A percentile compares a stretch with the other conserved stretches of the same genome.
Conservation (phyloP, 1,140 invertebrate species). For the Drosophila mauritiana region DNA sequence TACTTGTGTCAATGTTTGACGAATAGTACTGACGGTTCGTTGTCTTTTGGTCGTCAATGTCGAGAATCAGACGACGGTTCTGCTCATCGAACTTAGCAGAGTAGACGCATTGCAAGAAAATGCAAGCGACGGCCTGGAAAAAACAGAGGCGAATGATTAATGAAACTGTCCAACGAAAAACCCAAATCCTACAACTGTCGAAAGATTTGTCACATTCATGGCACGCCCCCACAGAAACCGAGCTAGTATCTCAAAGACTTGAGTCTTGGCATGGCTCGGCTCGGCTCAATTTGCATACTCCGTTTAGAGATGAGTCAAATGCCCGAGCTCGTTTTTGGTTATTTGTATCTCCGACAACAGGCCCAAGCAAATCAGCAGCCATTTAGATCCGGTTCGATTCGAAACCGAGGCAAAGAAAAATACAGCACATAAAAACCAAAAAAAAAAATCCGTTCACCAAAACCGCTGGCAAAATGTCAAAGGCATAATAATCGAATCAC, state of each 20-base stretch:
- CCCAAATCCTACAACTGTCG: constrained; percentile 17
- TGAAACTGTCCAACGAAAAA: constrained; percentile 14
- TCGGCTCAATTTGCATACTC: constrained; percentile 58
- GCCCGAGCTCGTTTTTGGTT: constrained; percentile 41
- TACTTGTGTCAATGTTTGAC: constrained; percentile 89
- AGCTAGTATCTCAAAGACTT: constrained; percentile 5
- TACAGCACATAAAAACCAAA: not conserved
- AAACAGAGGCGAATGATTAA: constrained; percentile 31
- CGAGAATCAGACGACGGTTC: constrained; percentile 86
- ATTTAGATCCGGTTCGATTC: constrained; percentile 78
- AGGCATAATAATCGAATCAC: constrained; percentile 62
- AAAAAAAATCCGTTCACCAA: constrained; percentile 25
- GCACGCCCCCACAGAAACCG: constrained; percentile 32
- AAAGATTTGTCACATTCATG: constrained; percentile 46
- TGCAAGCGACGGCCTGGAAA: constrained; percentile 80
- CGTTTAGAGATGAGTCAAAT: constrained; percentile 46
- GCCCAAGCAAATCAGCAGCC: constrained; percentile 55
- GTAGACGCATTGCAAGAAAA: constrained; percentile 80
- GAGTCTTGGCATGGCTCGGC: constrained; percentile 24
- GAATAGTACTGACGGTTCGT: constrained; percentile 88
- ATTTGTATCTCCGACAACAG: constrained; percentile 36
- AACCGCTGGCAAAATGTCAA: constrained; percentile 68
- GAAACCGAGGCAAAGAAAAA: constrained; percentile 43
- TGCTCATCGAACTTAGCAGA: constrained; percentile 80
- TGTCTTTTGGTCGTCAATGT: constrained; percentile 89